Evolutionary conservation across 30 jellyfish, hydroid and myxozoan genomes (phyloP), one percentile per base, ranked within the genome.

Genomic region (Mastigias papua): DNA sequence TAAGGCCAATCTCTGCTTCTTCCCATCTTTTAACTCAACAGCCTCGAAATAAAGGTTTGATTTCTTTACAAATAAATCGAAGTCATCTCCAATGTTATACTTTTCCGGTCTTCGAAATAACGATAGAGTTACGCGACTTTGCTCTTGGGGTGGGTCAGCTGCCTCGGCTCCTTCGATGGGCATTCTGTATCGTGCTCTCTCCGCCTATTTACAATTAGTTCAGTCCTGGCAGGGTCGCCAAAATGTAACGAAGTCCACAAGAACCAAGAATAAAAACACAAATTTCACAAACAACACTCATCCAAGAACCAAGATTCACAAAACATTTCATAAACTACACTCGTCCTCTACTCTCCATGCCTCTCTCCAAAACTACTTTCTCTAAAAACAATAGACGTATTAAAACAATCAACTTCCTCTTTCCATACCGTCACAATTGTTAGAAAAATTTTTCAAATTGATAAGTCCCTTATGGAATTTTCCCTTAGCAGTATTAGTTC

Each of bases 21-120:
- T 78, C 4, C 35, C 49, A 22, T 78, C 79, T 26, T 54, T 60
- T 13, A 78, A 54, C 21, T 78, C 89, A 34, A 78, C 82, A 9
- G 89, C 80, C 28, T 78, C 89, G 31, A 78, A 78, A 78, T 63
- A 78, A 22, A 78, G 64, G 35, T 33, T 19, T 17, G 74, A 19
- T 54, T 78, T 78, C 42, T 64, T 54, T 58, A 78, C 81, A 78
- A 78, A 78, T 26, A 76, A 48, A 34, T 73, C 85, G 37, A 73
- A 73, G 73, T 73, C 85, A 2, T 73, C 85, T n/a, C 88, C 88
- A 76, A 76, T 78, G 19, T 63, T 78, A 78, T 25, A 78, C 69
- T 78, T 58, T n/a, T 78, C 89, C 9, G 89, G 89, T 34, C 81
- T 58, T 29, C 80, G 32, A 61, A 78, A 75, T 15, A 75, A 42